Evolutionary conservation across 30 jellyfish, hydroid and myxozoan genomes (phyloP).

Genomic region (Aurelia aurita): DNA sequence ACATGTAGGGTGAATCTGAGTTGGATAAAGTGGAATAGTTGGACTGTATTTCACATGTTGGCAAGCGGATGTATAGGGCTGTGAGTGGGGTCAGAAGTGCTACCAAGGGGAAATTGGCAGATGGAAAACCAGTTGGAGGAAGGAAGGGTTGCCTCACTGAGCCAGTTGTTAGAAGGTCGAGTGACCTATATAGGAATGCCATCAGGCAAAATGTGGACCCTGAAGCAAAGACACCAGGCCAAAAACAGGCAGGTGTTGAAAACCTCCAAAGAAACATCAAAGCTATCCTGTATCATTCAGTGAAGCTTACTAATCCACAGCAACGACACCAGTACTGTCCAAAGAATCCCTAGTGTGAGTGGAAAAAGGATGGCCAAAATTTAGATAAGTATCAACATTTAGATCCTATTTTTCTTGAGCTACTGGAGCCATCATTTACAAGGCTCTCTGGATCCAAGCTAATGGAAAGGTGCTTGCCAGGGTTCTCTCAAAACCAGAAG

Average conservation of each 20-base stretch:
- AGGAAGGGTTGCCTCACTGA: slow-evolving; percentile 14
- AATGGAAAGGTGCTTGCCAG: background rate
- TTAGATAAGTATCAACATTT: slow-evolving; percentile 8
- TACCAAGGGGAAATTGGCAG: slow-evolving; percentile 28
- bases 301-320: slow-evolving; percentile 1
- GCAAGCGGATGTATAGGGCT: slow-evolving; percentile 20
- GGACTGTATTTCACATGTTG: slow-evolving; percentile 34
- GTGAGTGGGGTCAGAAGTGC: background rate
- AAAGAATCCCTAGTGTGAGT: background rate
- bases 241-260: slow-evolving; percentile 10
- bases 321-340: background rate
- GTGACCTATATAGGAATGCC: background rate
- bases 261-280: slow-evolving; percentile 16
- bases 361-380: slow-evolving; percentile 1
- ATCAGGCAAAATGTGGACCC: slow-evolving; percentile 37
- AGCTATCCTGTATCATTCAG: slow-evolving; percentile 17
- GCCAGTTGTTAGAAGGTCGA: slow-evolving; percentile 5
- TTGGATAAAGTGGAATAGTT: slow-evolving; percentile 22
- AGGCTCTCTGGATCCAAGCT: slow-evolving; percentile 19
- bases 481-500: no score
- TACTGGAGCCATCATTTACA: background rate
- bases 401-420: slow-evolving; percentile 9
- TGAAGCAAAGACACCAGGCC: slow-evolving; percentile 20
- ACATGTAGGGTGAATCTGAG: no score
- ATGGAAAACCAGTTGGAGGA: slow-evolving; percentile 34